Percentiles rank a stretch among this genome's conserved stretches.
Conservation (phyloP, 2,113 vertebrate species). For the Octodon degus region DNA sequence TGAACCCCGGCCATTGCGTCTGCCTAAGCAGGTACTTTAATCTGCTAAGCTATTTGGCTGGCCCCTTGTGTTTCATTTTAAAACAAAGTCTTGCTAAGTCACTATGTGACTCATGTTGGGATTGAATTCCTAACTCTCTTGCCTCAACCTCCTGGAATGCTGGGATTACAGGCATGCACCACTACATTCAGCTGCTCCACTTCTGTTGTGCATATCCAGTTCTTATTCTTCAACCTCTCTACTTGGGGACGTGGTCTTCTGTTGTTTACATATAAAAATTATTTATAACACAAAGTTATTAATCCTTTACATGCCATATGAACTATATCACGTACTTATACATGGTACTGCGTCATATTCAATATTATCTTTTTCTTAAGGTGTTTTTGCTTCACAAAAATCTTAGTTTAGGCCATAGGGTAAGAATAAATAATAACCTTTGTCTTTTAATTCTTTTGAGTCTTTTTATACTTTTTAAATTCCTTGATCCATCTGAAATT, state of each 20-base stretch:
- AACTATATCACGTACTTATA: not conserved
- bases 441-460: conserved; percentile 33
- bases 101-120: not conserved
- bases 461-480: not conserved
- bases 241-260: not conserved
- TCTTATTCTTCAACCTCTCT: not conserved
- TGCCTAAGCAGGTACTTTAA: no score
- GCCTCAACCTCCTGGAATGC: not conserved
- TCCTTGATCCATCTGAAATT: not conserved
- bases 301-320: not conserved
- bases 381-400: not conserved
- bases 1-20: no score
- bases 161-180: not conserved
- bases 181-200: not conserved
- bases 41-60: no score
- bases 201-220: not conserved
- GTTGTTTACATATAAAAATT: not conserved
- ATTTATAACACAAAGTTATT: not conserved
- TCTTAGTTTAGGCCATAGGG: not conserved
- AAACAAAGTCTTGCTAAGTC: not conserved
- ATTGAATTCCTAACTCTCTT: not conserved
- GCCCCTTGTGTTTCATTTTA: not conserved
- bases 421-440: not conserved
- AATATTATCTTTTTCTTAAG: conserved; percentile 15
- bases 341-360: not conserved